Evolutionary conservation across 1,140 invertebrate genomes (phyloP).

Genomic region (Hesperophylax magnus): DNA sequence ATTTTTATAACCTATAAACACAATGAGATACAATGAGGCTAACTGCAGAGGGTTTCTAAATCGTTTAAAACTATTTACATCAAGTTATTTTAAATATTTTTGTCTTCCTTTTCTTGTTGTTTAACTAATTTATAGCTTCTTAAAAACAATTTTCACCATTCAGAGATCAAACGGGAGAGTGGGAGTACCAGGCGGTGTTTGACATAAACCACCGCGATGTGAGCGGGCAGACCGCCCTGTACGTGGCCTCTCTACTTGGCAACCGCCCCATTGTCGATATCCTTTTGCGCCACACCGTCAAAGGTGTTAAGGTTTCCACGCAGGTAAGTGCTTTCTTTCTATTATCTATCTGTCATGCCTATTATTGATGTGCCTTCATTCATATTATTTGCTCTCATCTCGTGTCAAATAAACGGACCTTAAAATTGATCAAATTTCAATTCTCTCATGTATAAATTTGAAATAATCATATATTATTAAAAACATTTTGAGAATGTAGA

Average conservation of each 20-base stretch:
- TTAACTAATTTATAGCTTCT: background rate
- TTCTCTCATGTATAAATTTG: too few species aligned
- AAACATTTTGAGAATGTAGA: too few species aligned
- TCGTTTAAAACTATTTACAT: too few species aligned
- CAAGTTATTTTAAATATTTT: too few species aligned
- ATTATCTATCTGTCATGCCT: background rate
- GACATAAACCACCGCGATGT: slow-evolving; percentile 93
- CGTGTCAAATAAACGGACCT: too few species aligned
- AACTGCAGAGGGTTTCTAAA: too few species aligned
- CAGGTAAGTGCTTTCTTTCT: slow-evolving; percentile 43
- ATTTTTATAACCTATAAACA: too few species aligned
- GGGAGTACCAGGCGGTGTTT: slow-evolving; percentile 89
- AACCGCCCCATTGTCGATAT: slow-evolving; percentile 86
- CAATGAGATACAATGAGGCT: too few species aligned
- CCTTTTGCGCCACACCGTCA: slow-evolving; percentile 74
- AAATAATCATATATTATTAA: too few species aligned
- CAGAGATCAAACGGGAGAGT: slow-evolving; percentile 80
- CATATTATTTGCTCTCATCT: slow-evolving; percentile 14
- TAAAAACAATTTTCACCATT: slow-evolving; percentile 54
- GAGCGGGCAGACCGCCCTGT: slow-evolving; percentile 90
- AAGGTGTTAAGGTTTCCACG: slow-evolving; percentile 42
- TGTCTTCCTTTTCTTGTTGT: background rate
- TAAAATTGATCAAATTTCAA: too few species aligned
- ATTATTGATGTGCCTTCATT: background rate
- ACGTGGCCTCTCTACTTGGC: slow-evolving; percentile 88